phyloP scores from a whole-genome alignment of 2,113 vertebrate genomes.

The Sitta europaea region DNA sequence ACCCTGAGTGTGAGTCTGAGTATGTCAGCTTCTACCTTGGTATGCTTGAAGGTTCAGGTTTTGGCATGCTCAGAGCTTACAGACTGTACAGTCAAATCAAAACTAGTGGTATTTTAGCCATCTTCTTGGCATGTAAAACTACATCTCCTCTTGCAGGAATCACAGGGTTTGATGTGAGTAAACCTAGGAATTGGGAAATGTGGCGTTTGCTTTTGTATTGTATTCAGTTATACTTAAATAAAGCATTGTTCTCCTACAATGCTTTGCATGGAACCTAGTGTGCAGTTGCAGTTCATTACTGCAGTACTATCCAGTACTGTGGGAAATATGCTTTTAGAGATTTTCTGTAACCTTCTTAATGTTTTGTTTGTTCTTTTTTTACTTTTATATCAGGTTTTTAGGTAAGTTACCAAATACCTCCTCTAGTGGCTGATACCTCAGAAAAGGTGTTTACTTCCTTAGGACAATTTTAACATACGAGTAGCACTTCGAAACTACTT shows the following conservation, averaged over 20 bases:
- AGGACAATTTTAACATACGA: neutral
- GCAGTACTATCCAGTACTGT: too few species aligned
- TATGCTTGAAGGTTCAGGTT: neutral
- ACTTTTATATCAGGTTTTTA: neutral
- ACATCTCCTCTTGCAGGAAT: neutral
- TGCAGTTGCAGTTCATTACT: neutral
- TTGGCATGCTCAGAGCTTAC: neutral
- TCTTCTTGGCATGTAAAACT: neutral
- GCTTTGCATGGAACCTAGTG: neutral
- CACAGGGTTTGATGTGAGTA: fast-evolving
- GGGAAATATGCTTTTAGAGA: neutral
- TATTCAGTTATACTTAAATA: neutral
- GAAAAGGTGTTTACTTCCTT: neutral
- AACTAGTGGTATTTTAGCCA: neutral
- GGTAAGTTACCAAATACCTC: neutral
- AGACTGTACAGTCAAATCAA: neutral
- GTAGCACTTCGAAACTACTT: neutral
- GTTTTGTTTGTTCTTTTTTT: neutral
- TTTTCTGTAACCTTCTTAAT: neutral
- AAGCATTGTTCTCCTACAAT: neutral
- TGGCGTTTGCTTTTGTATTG: neutral
- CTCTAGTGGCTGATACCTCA: neutral
- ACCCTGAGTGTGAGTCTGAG: neutral
- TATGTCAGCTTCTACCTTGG: neutral
- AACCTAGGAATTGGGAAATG: fast-evolving